These are phyloP conservation scores for Cyprinella venusta DNA, from an alignment of 2,797 vertebrate species.

Conservation along the genomic window DNA sequence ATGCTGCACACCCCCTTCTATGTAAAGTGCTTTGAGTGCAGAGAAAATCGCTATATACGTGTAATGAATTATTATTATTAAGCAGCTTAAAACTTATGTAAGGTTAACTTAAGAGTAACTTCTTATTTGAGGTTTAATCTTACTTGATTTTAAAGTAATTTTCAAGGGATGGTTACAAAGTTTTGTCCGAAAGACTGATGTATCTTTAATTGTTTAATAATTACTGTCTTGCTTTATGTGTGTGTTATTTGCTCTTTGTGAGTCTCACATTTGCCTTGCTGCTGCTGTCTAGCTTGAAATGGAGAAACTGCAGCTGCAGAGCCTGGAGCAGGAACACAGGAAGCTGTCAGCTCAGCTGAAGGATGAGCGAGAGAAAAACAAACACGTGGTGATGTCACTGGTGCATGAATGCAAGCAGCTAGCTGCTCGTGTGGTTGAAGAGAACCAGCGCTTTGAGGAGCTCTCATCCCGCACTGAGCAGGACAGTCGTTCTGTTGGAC, in stretches of 20 bases:
- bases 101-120: not conserved
- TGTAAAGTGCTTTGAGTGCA: no score
- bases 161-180: not conserved
- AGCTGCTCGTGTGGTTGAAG: slow-evolving; percentile 89
- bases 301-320: slow-evolving; percentile 94
- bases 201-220: slow-evolving; percentile 3
- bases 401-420: slow-evolving; percentile 97
- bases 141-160: not conserved
- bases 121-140: not conserved
- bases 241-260: slow-evolving; percentile 24
- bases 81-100: slow-evolving; percentile 9
- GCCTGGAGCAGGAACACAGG: slow-evolving; percentile 91
- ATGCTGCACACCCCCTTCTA: no score
- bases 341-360: slow-evolving; percentile 89
- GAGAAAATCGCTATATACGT: no score
- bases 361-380: slow-evolving; percentile 95
- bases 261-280: slow-evolving; percentile 49
- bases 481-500: slow-evolving; percentile 81
- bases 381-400: slow-evolving; percentile 95
- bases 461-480: slow-evolving; percentile 86
- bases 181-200: not conserved
- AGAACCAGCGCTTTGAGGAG: slow-evolving; percentile 91
- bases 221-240: slow-evolving; percentile 5
- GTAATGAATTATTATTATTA: no score
- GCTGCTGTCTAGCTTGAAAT: slow-evolving; percentile 86